Conservation (phyloP, 2,888 invertebrate species). For the Sesia apiformis region DNA sequence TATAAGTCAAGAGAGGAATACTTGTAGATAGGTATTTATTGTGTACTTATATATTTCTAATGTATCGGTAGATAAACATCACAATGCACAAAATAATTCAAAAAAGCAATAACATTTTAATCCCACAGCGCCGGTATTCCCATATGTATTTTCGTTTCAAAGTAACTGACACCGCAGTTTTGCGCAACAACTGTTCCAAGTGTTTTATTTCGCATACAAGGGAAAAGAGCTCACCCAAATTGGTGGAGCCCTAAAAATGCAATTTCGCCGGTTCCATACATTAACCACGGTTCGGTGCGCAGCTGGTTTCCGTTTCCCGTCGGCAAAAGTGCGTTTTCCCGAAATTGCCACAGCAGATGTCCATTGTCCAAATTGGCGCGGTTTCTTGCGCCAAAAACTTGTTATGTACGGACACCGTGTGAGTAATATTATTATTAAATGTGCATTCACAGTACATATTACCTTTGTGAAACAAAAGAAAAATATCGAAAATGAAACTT, state of each 20-base stretch:
- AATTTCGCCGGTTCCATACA: conserved; percentile 58
- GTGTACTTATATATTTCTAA: too few species aligned
- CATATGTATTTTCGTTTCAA: not conserved
- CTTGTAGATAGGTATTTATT: too few species aligned
- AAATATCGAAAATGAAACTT: too few species aligned
- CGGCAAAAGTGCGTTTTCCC: conserved; percentile 57
- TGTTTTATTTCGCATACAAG: not conserved
- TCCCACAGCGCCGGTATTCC: too few species aligned
- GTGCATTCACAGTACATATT: too few species aligned
- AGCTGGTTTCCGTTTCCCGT: conserved; percentile 69
- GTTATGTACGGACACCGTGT: conserved; percentile 3
- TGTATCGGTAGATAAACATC: too few species aligned
- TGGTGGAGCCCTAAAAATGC: conserved; percentile 66
- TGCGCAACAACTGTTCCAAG: not conserved
- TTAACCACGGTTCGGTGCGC: conserved; percentile 56
- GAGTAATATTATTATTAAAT: not conserved
- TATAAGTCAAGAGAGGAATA: too few species aligned
- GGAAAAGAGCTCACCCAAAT: conserved; percentile 19
- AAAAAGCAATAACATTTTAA: too few species aligned
- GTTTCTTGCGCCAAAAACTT: conserved; percentile 29
- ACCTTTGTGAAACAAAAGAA: too few species aligned
- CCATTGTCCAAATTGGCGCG: conserved; percentile 29
- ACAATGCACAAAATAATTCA: too few species aligned
- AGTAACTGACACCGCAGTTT: not conserved
- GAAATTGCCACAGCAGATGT: conserved; percentile 47